Conservation (phyloP, 2,888 invertebrate genomes). For the Nesidiocoris tenuis region DNA sequence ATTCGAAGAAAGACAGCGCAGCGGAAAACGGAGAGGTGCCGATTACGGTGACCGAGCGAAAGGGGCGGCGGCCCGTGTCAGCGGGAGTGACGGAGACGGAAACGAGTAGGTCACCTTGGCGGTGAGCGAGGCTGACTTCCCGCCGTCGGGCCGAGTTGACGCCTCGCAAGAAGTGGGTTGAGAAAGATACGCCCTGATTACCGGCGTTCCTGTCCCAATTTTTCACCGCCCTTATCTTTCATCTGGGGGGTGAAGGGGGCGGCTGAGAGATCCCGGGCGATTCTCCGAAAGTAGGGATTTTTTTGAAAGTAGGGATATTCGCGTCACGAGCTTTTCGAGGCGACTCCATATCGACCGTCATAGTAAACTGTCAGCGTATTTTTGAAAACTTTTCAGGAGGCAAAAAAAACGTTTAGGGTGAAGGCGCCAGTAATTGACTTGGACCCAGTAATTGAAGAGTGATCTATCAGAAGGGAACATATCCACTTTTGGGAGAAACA, state of each 20-base stretch:
- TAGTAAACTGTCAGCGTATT: too few relatives aligned
- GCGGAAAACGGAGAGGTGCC: not conserved
- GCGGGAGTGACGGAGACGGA: not conserved
- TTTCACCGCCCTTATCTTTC: slow-evolving; percentile 24
- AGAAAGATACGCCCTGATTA: slow-evolving; percentile 27
- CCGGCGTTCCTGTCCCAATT: slow-evolving; percentile 20
- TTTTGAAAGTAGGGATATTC: too few relatives aligned
- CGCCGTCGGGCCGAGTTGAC: not conserved
- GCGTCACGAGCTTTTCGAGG: too few relatives aligned
- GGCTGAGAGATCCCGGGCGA: slow-evolving; percentile 3
- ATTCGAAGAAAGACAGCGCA: too few relatives aligned
- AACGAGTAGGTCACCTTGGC: not conserved
- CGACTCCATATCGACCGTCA: too few relatives aligned
- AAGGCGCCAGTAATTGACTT: too few relatives aligned
- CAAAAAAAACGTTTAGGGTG: too few relatives aligned
- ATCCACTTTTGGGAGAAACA: too few relatives aligned
- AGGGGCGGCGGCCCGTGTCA: not conserved
- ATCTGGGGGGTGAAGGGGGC: slow-evolving; percentile 12
- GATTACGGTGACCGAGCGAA: not conserved
- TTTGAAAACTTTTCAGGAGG: too few relatives aligned
- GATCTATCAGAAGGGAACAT: too few relatives aligned
- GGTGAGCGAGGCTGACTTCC: not conserved
- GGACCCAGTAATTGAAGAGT: too few relatives aligned
- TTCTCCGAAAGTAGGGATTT: too few relatives aligned
- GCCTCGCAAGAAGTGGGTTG: not conserved